These are phyloP conservation scores for Ammospiza nelsoni DNA, from an alignment of 2,113 vertebrate species.

Conservation along the genomic window DNA sequence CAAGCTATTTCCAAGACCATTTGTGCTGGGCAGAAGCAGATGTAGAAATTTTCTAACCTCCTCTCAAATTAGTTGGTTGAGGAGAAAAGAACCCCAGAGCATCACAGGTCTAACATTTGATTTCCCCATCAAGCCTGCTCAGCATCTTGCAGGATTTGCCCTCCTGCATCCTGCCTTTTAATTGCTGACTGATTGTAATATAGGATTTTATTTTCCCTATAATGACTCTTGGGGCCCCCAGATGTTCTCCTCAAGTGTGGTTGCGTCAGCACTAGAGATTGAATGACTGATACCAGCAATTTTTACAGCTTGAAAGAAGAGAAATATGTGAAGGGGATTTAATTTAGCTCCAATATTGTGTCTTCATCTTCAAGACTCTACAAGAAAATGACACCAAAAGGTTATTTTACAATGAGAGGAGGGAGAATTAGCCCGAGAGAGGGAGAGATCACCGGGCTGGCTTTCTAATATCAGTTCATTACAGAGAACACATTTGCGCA, in stretches of 20 bases:
- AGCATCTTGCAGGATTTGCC: slow-evolving; percentile 52
- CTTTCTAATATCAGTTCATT: slow-evolving; percentile 56
- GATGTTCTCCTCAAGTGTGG: slow-evolving; percentile 66
- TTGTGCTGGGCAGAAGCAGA: not conserved
- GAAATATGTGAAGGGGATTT: slow-evolving; percentile 65
- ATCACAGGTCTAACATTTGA: slow-evolving; percentile 14
- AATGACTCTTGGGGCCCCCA: slow-evolving; percentile 62
- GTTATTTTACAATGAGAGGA: slow-evolving; percentile 44
- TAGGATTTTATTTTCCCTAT: slow-evolving; percentile 61
- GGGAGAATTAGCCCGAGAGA: slow-evolving; percentile 26
- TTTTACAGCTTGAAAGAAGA: slow-evolving; percentile 66
- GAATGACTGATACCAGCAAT: slow-evolving; percentile 69
- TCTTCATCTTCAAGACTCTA: slow-evolving; percentile 58
- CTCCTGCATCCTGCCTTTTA: slow-evolving; percentile 61
- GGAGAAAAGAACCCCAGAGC: not conserved
- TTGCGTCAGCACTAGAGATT: slow-evolving; percentile 60
- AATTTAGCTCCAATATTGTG: slow-evolving; percentile 64
- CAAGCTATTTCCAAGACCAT: not conserved
- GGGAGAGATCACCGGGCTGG: slow-evolving; percentile 23
- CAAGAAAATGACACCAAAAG: slow-evolving; percentile 59
- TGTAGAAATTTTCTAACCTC: not conserved
- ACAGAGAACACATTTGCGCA: not conserved
- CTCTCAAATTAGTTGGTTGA: not conserved
- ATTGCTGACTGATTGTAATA: slow-evolving; percentile 66
- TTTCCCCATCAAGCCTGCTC: slow-evolving; percentile 42